These are phyloP conservation scores for Eunapius fragilis DNA, from an alignment of 37 sponge, comb jelly and placozoan species.

Conservation along the genomic window DNA sequence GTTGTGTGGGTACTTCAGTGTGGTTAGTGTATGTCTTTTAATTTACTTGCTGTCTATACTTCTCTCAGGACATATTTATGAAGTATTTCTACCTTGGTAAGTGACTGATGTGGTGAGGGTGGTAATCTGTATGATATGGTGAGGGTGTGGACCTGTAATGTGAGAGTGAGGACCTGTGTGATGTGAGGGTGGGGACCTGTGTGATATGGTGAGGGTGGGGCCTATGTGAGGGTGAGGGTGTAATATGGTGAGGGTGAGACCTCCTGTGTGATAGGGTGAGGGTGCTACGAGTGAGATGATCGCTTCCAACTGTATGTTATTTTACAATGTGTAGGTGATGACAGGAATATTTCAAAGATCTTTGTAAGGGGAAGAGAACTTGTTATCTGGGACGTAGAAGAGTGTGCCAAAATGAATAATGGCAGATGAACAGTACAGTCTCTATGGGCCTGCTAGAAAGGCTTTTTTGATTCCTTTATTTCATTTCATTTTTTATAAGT, in stretches of 20 bases:
- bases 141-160: no score
- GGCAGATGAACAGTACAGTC: no score
- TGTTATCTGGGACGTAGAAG: background rate
- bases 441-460: no score
- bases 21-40: no score
- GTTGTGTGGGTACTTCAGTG: background rate
- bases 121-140: background rate
- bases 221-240: background rate
- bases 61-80: slow-evolving; percentile 50
- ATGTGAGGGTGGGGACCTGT: no score
- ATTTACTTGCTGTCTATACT: background rate
- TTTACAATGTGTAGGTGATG: background rate
- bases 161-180: no score
- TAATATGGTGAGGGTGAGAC: no score
- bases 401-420: background rate
- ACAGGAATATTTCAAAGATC: background rate
- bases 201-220: no score
- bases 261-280: no score
- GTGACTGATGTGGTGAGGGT: background rate
- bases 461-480: no score
- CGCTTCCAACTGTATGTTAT: background rate
- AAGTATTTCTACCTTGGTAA: slow-evolving; percentile 77
- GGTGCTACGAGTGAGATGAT: no score
- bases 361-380: background rate
- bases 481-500: no score